Conservation (phyloP, 2,113 vertebrate species). For the Ibidorhyncha struthersii region DNA sequence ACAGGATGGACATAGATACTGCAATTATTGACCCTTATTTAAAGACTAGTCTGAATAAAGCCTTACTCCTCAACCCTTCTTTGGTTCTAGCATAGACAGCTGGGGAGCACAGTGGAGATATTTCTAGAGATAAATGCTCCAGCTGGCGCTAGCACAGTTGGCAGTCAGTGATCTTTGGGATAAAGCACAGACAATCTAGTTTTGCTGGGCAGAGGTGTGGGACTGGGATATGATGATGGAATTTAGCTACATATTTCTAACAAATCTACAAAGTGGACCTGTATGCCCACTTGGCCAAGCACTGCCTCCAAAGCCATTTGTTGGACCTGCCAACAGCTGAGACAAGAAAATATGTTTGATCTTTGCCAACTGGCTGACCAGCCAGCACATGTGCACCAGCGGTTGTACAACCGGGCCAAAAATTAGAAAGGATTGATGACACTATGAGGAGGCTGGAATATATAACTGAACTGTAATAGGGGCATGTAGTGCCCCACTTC, state of each 20-base stretch:
- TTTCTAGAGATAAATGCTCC: neutral
- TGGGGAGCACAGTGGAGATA: neutral
- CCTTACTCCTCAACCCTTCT: neutral
- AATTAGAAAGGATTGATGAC: neutral
- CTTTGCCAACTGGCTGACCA: neutral
- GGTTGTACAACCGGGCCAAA: neutral
- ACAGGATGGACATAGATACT: too few relatives aligned
- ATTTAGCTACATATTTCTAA: neutral
- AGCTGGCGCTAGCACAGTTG: neutral
- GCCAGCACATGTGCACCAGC: neutral
- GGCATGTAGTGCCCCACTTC: neutral
- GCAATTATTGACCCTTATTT: neutral
- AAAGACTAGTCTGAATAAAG: neutral
- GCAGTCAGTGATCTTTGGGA: neutral
- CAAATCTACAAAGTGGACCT: neutral
- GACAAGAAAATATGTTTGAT: neutral
- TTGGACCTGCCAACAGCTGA: neutral
- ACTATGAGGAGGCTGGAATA: neutral
- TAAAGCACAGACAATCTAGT: neutral
- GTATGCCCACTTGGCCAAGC: neutral
- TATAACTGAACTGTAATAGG: neutral
- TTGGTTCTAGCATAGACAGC: neutral
- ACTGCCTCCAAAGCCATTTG: neutral
- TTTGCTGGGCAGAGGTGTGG: neutral
- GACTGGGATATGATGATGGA: neutral